Conservation (phyloP, 2,888 invertebrate species). For the Pollenia labialis region DNA sequence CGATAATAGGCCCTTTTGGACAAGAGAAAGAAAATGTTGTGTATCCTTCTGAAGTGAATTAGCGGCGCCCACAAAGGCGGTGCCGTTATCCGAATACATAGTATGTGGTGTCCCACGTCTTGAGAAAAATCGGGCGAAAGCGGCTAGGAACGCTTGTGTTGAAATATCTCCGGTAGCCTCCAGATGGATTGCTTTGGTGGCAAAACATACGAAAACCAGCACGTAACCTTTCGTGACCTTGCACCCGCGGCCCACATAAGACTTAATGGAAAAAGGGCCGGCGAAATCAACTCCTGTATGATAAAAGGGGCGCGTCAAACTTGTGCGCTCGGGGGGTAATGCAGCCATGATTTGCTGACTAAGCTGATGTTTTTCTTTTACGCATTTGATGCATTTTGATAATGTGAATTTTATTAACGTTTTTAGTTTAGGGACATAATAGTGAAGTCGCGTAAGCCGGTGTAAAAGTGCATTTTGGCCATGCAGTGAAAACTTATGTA, state of each 20-base stretch:
- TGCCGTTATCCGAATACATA: slow-evolving; percentile 15
- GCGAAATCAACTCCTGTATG: slow-evolving; percentile 21
- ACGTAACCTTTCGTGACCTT: slow-evolving; percentile 16
- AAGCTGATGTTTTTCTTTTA: no score
- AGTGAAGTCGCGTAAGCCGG: background rate
- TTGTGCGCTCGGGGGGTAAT: no score
- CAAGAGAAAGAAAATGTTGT: background rate
- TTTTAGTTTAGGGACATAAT: slow-evolving; percentile 17
- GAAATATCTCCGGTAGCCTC: no score
- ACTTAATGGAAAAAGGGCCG: slow-evolving; percentile 4
- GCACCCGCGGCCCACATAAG: slow-evolving; percentile 9
- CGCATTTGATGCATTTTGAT: background rate
- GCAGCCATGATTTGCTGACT: no score
- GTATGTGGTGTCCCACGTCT: background rate
- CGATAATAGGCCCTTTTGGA: background rate
- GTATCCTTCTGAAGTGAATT: background rate
- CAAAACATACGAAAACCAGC: slow-evolving; percentile 10
- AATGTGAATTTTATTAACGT: background rate
- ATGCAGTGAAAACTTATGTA: slow-evolving; percentile 12
- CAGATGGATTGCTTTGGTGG: no score
- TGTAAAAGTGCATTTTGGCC: slow-evolving; percentile 6
- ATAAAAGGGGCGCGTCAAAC: background rate
- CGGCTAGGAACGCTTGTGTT: no score
- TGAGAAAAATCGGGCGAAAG: no score
- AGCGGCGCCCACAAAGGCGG: background rate